These are phyloP conservation scores for Notocelia uddmanniana DNA, from an alignment of 2,888 invertebrate genomes.

Conservation along the genomic window DNA sequence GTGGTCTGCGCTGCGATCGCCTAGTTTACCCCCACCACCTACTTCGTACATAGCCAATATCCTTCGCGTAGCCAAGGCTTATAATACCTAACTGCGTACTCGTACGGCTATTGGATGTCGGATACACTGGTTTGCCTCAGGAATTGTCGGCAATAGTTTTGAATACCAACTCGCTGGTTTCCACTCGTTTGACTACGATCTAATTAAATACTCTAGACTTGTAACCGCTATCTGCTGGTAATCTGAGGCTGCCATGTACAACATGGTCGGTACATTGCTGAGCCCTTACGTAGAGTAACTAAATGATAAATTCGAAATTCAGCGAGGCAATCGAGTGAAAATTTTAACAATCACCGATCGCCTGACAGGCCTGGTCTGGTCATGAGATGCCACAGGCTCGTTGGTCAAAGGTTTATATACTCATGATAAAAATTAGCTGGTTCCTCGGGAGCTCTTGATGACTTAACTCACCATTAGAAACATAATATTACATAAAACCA, in stretches of 20 bases:
- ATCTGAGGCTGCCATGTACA: constrained; percentile 29
- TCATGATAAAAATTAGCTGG: no score
- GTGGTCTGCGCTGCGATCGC: no score
- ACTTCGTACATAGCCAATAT: no score
- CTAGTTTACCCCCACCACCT: no score
- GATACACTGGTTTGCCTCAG: background rate
- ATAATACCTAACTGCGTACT: background rate
- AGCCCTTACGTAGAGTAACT: background rate
- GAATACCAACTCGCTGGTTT: background rate
- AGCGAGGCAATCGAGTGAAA: background rate
- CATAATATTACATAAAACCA: background rate
- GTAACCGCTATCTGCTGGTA: constrained; percentile 33
- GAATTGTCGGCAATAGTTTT: background rate
- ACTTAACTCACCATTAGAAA: background rate
- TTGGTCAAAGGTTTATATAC: background rate
- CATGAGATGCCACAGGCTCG: background rate
- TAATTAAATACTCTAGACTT: constrained; percentile 36
- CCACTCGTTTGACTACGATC: constrained; percentile 24
- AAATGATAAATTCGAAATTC: constrained; percentile 2
- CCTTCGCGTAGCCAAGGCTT: background rate
- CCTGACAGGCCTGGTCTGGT: no score
- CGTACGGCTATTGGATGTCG: background rate
- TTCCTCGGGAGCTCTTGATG: background rate
- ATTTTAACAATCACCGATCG: no score
- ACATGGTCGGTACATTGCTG: constrained; percentile 29